Conservation (phyloP, 2,888 invertebrate genomes). For the Clitarchus hookeri region DNA sequence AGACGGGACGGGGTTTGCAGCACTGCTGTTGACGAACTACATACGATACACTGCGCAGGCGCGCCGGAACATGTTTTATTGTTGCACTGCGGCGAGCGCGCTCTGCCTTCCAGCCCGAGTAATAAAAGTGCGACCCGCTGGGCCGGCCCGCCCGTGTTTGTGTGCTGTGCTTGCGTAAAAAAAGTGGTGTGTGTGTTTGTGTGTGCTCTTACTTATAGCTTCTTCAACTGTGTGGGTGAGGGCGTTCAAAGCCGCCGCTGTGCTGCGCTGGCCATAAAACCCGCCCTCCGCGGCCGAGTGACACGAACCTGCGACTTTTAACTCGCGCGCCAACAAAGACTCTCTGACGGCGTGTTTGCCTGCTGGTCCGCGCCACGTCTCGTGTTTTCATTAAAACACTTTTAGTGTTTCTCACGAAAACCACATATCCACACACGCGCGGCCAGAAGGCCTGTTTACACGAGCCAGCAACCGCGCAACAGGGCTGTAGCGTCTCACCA, state of each 20-base stretch:
- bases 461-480: background rate
- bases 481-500: background rate
- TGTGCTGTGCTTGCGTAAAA: background rate
- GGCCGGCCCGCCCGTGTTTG: background rate
- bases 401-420: background rate
- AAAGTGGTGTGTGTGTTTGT: background rate
- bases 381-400: background rate
- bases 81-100: too few relatives aligned
- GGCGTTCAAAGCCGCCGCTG: background rate
- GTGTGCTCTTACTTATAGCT: too few relatives aligned
- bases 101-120: background rate
- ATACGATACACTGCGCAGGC: too few relatives aligned
- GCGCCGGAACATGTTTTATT: too few relatives aligned
- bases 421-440: background rate
- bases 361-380: too few relatives aligned
- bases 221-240: too few relatives aligned
- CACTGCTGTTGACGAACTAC: too few relatives aligned
- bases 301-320: background rate
- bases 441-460: background rate
- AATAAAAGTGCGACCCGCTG: background rate
- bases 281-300: background rate
- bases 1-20: too few relatives aligned
- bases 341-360: background rate
- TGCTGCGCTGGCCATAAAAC: background rate
- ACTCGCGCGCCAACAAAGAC: background rate